These are phyloP conservation scores for Pygoscelis adeliae DNA, from an alignment of 2,113 vertebrate species.

Conservation along the genomic window DNA sequence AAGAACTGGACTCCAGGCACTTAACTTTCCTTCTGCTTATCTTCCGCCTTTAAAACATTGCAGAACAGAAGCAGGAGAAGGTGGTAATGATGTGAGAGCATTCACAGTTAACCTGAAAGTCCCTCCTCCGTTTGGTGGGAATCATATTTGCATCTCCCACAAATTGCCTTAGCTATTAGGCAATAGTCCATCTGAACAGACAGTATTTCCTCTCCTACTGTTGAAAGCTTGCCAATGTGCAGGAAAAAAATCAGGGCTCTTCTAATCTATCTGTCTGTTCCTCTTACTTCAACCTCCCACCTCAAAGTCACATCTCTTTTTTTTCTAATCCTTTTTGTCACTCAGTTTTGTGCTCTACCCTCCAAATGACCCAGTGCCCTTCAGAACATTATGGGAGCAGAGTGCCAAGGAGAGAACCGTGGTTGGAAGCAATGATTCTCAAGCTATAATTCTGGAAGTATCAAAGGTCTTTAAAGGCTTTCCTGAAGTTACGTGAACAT, in stretches of 20 bases:
- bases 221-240: not conserved
- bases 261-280: not conserved
- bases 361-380: not conserved
- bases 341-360: conserved; percentile 9
- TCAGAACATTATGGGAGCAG: not conserved
- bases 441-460: not conserved
- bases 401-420: not conserved
- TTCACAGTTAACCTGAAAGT: not conserved
- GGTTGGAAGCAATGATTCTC: not conserved
- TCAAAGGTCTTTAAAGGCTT: not conserved
- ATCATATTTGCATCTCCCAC: not conserved
- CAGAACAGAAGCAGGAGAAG: not conserved
- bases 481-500: not conserved
- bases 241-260: not conserved
- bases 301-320: not conserved
- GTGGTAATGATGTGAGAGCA: not conserved
- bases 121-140: not conserved
- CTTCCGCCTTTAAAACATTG: not conserved
- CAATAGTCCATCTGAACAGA: not conserved
- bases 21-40: not conserved
- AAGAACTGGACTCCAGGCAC: not conserved
- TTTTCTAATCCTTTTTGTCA: conserved; percentile 15
- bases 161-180: not conserved
- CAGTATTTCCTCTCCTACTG: not conserved
- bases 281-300: not conserved